Evolutionary conservation across 2,888 invertebrate species (phyloP).

Genomic region (Idaea aversata): DNA sequence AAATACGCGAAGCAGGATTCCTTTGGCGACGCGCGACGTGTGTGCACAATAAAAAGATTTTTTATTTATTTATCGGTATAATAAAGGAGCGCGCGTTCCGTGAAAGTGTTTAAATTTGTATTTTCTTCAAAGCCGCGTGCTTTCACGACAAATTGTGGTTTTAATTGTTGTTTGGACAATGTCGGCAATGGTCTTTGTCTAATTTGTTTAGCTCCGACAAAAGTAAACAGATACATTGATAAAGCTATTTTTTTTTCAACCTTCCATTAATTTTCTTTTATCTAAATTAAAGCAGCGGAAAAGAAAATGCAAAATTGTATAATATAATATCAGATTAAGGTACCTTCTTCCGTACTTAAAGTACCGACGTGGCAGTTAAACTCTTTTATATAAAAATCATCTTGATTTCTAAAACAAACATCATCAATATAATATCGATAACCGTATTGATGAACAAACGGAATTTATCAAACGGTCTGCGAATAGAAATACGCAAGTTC

Average conservation of each 20-base stretch:
- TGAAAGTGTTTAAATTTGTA: conserved; percentile 62
- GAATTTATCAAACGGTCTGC: not conserved
- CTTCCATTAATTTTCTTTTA: not conserved
- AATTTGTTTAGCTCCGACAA: conserved; percentile 3
- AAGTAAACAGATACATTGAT: not conserved
- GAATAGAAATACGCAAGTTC: not conserved
- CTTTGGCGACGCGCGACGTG: conserved; percentile 54
- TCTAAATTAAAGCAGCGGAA: too few species aligned
- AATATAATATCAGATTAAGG: too few species aligned
- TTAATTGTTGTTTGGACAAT: conserved; percentile 20
- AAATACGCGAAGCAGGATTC: conserved; percentile 69
- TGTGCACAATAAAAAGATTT: conserved; percentile 65
- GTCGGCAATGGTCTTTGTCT: not conserved
- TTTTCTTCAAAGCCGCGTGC: conserved; percentile 51
- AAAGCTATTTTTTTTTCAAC: not conserved
- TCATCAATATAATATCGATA: conserved; percentile 1
- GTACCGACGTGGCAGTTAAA: not conserved
- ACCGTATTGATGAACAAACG: not conserved
- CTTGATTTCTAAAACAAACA: conserved; percentile 2
- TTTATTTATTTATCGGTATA: conserved; percentile 71
- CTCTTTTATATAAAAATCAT: not conserved
- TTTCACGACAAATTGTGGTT: conserved; percentile 27
- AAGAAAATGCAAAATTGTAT: too few species aligned
- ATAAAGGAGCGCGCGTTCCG: conserved; percentile 48
- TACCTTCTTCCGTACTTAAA: too few species aligned